A percentile compares a stretch with the other conserved stretches of the same genome.
Conservation (phyloP, 1,140 invertebrate species). For the Drosophila paulistorum region DNA sequence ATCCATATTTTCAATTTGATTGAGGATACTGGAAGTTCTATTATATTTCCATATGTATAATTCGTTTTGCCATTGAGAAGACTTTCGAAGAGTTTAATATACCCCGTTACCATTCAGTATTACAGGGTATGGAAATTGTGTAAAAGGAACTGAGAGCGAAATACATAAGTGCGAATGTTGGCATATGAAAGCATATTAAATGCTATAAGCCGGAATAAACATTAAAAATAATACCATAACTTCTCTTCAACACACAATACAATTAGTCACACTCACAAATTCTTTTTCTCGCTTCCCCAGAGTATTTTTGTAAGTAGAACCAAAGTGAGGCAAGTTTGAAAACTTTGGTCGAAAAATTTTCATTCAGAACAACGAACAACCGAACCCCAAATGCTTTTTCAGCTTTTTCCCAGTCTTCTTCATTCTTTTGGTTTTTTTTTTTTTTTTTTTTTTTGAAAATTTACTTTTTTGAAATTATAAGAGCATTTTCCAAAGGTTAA, state of each 20-base stretch:
- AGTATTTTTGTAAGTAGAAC: conserved; percentile 65
- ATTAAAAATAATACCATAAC: too few species aligned
- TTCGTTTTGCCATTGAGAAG: neutral
- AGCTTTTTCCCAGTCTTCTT: conserved; percentile 11
- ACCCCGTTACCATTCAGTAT: neutral
- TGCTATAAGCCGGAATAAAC: too few species aligned
- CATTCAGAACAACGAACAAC: conserved; percentile 32
- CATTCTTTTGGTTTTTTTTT: conserved; percentile 16
- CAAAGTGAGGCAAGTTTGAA: conserved; percentile 39
- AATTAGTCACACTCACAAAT: too few species aligned
- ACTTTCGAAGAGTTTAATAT: neutral
- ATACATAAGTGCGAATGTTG: conserved; percentile 23
- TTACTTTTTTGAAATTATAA: conserved; percentile 79
- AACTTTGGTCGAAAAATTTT: conserved; percentile 49
- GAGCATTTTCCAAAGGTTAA: conserved; percentile 81
- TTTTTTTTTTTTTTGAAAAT: conserved; percentile 58
- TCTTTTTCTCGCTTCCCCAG: conserved; percentile 52
- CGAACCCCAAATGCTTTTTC: conserved; percentile 40
- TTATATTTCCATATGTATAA: too few species aligned
- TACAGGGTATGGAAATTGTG: conserved; percentile 1
- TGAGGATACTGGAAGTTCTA: too few species aligned
- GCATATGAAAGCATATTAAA: conserved; percentile 49
- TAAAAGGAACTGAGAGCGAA: conserved; percentile 18
- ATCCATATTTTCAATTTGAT: too few species aligned
- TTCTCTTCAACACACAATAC: too few species aligned